Conservation (phyloP, 1,140 invertebrate species). For the Coenobita brevimanus region DNA sequence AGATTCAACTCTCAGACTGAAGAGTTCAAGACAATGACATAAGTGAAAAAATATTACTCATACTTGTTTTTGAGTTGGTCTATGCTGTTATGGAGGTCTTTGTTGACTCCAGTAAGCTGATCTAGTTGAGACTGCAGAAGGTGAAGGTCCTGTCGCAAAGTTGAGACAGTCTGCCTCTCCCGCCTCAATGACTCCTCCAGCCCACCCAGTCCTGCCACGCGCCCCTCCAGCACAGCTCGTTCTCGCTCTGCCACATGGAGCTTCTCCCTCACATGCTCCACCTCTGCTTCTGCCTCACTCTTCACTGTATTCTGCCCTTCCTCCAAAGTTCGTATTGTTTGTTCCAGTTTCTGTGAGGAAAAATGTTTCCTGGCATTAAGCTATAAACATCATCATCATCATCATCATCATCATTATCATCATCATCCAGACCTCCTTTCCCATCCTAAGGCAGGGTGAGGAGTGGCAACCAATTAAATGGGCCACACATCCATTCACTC, state of each 20-base stretch:
- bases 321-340: neutral
- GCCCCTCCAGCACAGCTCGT: constrained; percentile 11
- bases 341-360: constrained; percentile 21
- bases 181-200: constrained; percentile 13
- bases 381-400: too few relatives aligned
- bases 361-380: too few relatives aligned
- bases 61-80: constrained; percentile 30
- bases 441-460: too few relatives aligned
- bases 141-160: constrained; percentile 30
- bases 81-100: neutral
- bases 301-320: neutral
- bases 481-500: too few relatives aligned
- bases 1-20: too few relatives aligned
- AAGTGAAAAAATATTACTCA: neutral
- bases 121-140: constrained; percentile 2
- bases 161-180: constrained; percentile 3
- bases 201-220: constrained; percentile 10
- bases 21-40: neutral
- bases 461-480: too few relatives aligned
- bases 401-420: too few relatives aligned
- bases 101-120: constrained; percentile 9
- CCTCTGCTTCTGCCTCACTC: neutral
- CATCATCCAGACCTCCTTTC: too few relatives aligned
- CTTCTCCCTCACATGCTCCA: neutral
- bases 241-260: constrained; percentile 26